Evolutionary conservation across 2,113 vertebrate species (phyloP), one percentile per base, ranked within the genome.

Genomic region (Pachycephala philippinensis): DNA sequence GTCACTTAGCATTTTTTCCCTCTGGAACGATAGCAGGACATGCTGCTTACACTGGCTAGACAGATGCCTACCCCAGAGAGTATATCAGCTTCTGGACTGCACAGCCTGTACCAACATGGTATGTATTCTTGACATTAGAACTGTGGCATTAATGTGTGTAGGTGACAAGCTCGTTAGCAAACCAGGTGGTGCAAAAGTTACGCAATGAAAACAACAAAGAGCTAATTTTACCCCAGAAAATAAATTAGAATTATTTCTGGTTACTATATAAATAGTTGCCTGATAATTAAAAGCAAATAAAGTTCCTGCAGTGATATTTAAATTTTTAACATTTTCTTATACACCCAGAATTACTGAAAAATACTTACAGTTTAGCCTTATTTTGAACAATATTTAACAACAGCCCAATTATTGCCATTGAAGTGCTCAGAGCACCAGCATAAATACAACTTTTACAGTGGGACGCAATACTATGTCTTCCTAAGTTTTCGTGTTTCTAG

Each of bases 1-100:
- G 90, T 95, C 94, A 95, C 31, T 95, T 90, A 79, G 78, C 33
- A 92, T 90, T 96, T 96, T 96, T 96, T 75, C 66, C 37, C 89
- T 93, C 87, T 94, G 89, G 68, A 90, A 78, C 88, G 92, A 91
- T 84, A 97, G 87, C 87, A 88, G 89, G 92, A 57, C 61, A 85
- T 76, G 53, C 70, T 93, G 90, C 79, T 88, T 92, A 60, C 84
- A 76, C 53, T 89, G 81, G 64, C 89, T 90, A 94, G 94, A 96
- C 84, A 97, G 93, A 96, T 96, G 84, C 63, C 50, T 93, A 68
- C 86, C 64, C 90, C 69, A 86, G 89, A 97, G 93, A 95, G 78
- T 81, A 15, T 86, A 90, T 91, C 90, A 86, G 50, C 84, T 92
- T 91, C 85, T 92, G 88, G 88, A 81, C 81, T 72, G 53, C 61